Base-by-base conservation (phyloP, 2,888 invertebrate genomes). In the Oxytorus armatus region DNA sequence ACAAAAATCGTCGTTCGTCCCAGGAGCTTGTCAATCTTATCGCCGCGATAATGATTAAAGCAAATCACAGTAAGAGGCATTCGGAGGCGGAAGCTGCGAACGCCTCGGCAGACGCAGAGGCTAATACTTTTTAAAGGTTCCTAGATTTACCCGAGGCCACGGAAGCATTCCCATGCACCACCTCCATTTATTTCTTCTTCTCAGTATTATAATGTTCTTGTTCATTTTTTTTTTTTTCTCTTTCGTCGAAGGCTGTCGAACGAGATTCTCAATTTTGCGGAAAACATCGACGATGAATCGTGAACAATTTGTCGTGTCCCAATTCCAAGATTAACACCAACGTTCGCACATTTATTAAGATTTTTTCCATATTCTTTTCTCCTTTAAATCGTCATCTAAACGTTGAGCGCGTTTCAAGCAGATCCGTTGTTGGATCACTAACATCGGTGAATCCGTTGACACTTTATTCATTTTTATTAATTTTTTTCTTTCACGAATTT, bases 41-140 rank as follows among this genome's bases (percentile, higher is more conserved):
- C 29, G 88, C 86, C 84, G 87, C 86, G 86, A 87, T 86, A 87
- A 89, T 86, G 85, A 83, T 84, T 79, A 86, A 89, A 89, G 87
- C 87, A 85, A n/a, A 90, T 89, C 89, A 89, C 90, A 90, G 89
- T 87, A 86, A 86, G 87, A 88, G 86, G 87, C 87, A 86, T 89
- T 82, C 77, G 83, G 83, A 84, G 84, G 84, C 83, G 82, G 85
- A 51, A 83, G 77, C 79, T 85, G 86, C 80, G 83, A 87, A 86
- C 83, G 84, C 84, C 85, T 86, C 82, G 61, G 69, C 73, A 77
- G 65, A 83, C 63, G 74, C 79, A 70, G 69, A 82, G 68, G 77
- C 79, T 83, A 77, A 82, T 82, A 85, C 83, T 84, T 81, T 82
- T 68, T 65, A 81, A 83, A 72, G 73, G 82, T 88, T 85, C 86